phyloP scores from a whole-genome alignment of 1,140 invertebrate genomes.

The Drosophila saltans region DNA sequence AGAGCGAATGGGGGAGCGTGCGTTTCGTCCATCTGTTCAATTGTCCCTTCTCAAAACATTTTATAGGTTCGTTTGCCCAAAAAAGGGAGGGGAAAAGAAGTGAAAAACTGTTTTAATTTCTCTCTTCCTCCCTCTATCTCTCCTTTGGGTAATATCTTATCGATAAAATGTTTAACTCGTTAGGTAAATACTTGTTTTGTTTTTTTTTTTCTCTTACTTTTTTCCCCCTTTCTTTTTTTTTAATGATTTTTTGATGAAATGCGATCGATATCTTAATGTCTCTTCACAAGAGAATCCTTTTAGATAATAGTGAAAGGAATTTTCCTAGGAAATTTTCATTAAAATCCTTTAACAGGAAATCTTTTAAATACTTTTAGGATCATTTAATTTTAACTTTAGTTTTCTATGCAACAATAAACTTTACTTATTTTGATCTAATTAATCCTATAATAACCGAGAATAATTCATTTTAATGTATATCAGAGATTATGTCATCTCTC shows the following conservation, averaged over 20 bases:
- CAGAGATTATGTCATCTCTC: conserved; percentile 53
- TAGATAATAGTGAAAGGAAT: background rate
- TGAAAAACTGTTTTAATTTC: conserved; percentile 30
- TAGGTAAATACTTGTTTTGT: conserved; percentile 19
- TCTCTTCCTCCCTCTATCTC: conserved; percentile 30
- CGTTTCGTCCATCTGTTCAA: conserved; percentile 58
- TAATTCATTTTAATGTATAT: conserved; percentile 31
- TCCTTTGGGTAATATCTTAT: conserved; percentile 30
- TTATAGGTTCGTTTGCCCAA: conserved; percentile 47
- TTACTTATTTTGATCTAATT: no score
- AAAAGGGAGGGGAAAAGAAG: conserved; percentile 25
- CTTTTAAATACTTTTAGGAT: no score
- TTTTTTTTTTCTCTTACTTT: background rate
- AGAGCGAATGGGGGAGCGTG: conserved; percentile 33
- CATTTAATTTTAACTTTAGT: no score
- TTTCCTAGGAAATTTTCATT: background rate
- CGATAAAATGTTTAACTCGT: conserved; percentile 51
- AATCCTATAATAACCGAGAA: no score
- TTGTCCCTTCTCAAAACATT: conserved; percentile 64
- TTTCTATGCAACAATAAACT: no score
- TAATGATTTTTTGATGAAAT: conserved; percentile 6
- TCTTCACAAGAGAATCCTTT: conserved; percentile 1
- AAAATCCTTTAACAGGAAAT: background rate
- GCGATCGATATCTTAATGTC: conserved; percentile 7
- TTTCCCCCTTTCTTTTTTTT: background rate